A percentile compares a stretch with the other conserved stretches of the same genome.
Conservation (phyloP, 1,140 invertebrate genomes). For the Cheumatopsyche charites region DNA sequence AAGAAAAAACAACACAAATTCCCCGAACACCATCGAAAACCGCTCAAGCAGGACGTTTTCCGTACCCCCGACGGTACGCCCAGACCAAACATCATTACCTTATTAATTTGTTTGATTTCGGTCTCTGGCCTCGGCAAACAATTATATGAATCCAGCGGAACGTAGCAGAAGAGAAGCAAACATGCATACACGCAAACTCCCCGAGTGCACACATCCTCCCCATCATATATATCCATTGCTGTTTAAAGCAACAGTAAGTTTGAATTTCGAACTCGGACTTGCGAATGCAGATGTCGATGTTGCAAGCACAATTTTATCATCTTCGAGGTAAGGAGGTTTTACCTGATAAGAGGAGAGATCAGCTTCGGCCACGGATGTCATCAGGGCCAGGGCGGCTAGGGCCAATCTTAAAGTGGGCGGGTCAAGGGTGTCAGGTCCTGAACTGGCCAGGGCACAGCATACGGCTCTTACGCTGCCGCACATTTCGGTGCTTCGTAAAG, state of each 20-base stretch:
- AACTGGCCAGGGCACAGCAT: slow-evolving; percentile 40
- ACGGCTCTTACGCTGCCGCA: slow-evolving; percentile 39
- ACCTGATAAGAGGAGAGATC: slow-evolving; percentile 44
- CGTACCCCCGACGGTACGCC: slow-evolving; percentile 12
- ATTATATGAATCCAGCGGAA: slow-evolving; percentile 26
- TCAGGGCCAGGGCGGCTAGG: slow-evolving; percentile 33
- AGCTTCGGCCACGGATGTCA: slow-evolving; percentile 35
- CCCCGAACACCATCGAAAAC: no score
- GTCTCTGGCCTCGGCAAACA: slow-evolving; percentile 36
- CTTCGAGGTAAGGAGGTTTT: not conserved
- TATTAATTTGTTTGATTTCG: slow-evolving; percentile 46
- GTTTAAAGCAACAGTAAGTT: no score
- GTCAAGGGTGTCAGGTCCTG: slow-evolving; percentile 17
- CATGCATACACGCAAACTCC: not conserved
- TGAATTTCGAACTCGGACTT: no score
- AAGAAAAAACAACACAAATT: no score
- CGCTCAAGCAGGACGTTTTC: slow-evolving; percentile 29
- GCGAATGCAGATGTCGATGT: no score
- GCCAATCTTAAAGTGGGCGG: slow-evolving; percentile 35
- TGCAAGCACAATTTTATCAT: no score
- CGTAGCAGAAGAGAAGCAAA: slow-evolving; percentile 29
- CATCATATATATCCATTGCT: no score
- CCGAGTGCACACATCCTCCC: no score
- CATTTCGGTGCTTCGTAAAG: slow-evolving; percentile 38
- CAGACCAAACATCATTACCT: slow-evolving; percentile 45